Evolutionary conservation across 1,140 invertebrate genomes (phyloP).

Genomic region (Lordiphosa stackelbergi): DNA sequence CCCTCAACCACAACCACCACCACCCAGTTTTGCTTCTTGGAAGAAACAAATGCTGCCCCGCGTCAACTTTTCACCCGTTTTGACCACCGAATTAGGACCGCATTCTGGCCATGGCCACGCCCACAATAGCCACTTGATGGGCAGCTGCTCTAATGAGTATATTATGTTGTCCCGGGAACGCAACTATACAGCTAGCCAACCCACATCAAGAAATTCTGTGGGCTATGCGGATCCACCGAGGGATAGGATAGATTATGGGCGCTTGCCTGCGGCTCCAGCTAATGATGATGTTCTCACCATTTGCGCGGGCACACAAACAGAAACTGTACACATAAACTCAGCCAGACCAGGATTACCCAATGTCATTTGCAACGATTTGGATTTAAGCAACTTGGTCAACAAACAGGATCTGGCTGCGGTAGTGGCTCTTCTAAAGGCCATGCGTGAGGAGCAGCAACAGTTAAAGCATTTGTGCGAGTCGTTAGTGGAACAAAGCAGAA

Average conservation of each 20-base stretch:
- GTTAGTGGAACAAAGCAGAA: slow-evolving; percentile 17
- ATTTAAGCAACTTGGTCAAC: slow-evolving; percentile 30
- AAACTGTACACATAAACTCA: slow-evolving; percentile 12
- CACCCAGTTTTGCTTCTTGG: slow-evolving; percentile 56
- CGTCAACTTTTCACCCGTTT: slow-evolving; percentile 57
- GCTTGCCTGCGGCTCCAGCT: background rate
- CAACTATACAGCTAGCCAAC: slow-evolving; percentile 9
- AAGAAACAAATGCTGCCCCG: slow-evolving; percentile 67
- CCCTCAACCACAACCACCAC: slow-evolving; percentile 11
- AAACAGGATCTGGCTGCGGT: slow-evolving; percentile 40
- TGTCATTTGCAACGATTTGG: slow-evolving; percentile 28
- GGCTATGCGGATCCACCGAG: slow-evolving; percentile 27
- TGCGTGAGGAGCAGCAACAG: slow-evolving; percentile 53
- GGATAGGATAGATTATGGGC: slow-evolving; percentile 2
- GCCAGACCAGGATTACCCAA: slow-evolving; percentile 1
- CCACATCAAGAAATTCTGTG: slow-evolving; percentile 5
- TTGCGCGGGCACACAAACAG: slow-evolving; percentile 70
- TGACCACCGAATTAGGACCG: slow-evolving; percentile 53
- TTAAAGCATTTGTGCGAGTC: slow-evolving; percentile 39
- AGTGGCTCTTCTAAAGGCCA: slow-evolving; percentile 30
- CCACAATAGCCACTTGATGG: slow-evolving; percentile 1
- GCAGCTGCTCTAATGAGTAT: slow-evolving; percentile 38
- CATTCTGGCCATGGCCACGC: slow-evolving; percentile 8
- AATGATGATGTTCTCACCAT: slow-evolving; percentile 59
- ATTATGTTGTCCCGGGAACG: slow-evolving; percentile 30